phyloP scores from a whole-genome alignment of 2,797 vertebrate species.

The Pygocentrus nattereri region DNA sequence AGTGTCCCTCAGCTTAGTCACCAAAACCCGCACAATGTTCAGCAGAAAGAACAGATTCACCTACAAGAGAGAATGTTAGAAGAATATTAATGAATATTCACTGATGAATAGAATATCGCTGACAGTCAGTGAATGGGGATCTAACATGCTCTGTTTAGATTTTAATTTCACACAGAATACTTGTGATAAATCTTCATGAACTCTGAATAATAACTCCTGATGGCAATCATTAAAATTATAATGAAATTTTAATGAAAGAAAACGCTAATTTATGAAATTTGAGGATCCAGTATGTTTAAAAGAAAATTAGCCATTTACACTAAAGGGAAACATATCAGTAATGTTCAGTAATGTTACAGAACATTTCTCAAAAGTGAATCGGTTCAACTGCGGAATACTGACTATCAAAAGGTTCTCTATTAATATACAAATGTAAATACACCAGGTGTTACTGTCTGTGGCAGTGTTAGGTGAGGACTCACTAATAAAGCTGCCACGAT shows the following conservation, averaged over 20 bases:
- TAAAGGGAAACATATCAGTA: too few species aligned
- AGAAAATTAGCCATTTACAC: background rate
- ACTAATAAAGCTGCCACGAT: slow-evolving; percentile 95
- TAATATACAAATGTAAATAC: background rate
- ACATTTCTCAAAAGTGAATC: background rate
- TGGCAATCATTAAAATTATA: background rate
- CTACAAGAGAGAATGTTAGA: slow-evolving; percentile 68
- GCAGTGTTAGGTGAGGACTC: slow-evolving; percentile 75
- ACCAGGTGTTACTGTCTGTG: background rate
- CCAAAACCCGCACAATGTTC: slow-evolving; percentile 94
- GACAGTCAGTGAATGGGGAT: background rate
- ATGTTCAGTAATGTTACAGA: background rate
- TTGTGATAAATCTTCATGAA: slow-evolving; percentile 17
- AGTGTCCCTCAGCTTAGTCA: slow-evolving; percentile 92
- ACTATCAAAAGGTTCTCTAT: background rate
- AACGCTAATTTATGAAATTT: background rate
- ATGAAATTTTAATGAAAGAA: background rate
- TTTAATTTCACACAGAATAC: slow-evolving; percentile 25
- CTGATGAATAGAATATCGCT: background rate
- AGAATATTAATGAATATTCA: background rate
- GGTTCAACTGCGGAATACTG: background rate
- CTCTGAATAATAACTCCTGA: slow-evolving; percentile 11
- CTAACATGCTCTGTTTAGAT: slow-evolving; percentile 28
- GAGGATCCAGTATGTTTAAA: background rate
- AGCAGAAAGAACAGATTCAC: slow-evolving; percentile 97